Evolutionary conservation across 2,797 vertebrate genomes (phyloP), one percentile per base, ranked within the genome.

Genomic region (Premnoplex brunnescens): DNA sequence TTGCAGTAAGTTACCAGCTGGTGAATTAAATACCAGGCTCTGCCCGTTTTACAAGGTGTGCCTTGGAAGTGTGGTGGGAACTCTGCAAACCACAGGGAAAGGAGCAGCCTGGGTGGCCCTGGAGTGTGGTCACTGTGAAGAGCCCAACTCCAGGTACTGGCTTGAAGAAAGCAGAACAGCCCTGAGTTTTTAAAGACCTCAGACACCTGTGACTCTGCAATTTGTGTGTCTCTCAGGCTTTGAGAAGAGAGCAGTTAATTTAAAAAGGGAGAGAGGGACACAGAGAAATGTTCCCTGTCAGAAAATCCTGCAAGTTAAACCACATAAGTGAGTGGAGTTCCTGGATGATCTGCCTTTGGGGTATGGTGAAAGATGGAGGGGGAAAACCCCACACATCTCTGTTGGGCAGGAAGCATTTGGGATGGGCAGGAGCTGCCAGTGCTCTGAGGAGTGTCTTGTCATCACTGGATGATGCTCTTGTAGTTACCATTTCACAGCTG

Each of bases 151-250:
- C 48, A 56, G 52, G 23, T 19, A 8, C 9, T 49, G 78, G 22
- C 46, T 36, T 43, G n/a, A 43, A 18, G 41, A 30, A 54, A 39
- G 37, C 21, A 49, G 36, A 82, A 4, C 24, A 60, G n/a, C 72
- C 26, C 32, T 3, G 4, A 16, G 48, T 3, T 59, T 52, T 49
- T 22, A 19, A 56, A 51, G 34, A 34, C 52, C 71, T 58, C 48
- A 12, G 63, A 19, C 26, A 23, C 23, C 6, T 54, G 32, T 16
- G 30, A 7, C 20, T 62, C 71, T 26, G 3, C 0, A 0, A n/a
- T 23, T 28, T 71, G 8, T 3, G 28, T 21, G 30, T 36, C 39
- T 32, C 23, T 19, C 11, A 5, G 69, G 73, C 24, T 67, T 51
- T 58, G 77, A 28, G 62, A 43, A 39, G 7, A 71, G 14, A 81